Percentiles rank a stretch among this genome's conserved stretches.
These are phyloP conservation scores for Acridotheres tristis DNA, from an alignment of 2,797 vertebrate genomes.

Conservation along the genomic window DNA sequence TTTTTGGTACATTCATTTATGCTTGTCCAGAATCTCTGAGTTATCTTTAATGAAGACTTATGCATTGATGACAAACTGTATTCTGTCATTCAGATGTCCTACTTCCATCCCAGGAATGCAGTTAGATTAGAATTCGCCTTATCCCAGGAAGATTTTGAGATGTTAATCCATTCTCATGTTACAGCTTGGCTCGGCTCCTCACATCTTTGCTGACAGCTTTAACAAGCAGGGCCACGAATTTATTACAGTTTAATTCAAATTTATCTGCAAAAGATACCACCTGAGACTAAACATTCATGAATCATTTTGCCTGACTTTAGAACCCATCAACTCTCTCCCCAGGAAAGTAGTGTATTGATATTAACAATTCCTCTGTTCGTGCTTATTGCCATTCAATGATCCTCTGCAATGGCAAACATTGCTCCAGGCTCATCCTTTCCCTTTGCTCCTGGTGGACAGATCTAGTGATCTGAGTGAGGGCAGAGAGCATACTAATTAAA, in stretches of 20 bases:
- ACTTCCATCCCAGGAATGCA: conserved; percentile 24
- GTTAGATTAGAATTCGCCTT: background rate
- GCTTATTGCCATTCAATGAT: conserved; percentile 4
- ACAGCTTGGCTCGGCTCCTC: conserved; percentile 24
- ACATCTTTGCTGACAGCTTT: background rate
- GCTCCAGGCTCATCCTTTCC: conserved; percentile 31
- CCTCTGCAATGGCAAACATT: background rate
- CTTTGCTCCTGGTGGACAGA: background rate
- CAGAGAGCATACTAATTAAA: conserved; percentile 47
- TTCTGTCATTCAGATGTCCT: background rate
- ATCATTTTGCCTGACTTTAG: conserved; percentile 5
- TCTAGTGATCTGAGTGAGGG: conserved; percentile 23
- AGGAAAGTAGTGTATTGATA: background rate
- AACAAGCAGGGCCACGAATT: conserved; percentile 24
- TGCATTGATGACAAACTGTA: background rate
- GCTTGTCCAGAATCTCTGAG: background rate
- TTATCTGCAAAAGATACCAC: conserved; percentile 33
- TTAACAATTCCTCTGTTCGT: conserved; percentile 10
- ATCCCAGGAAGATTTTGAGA: conserved; percentile 10
- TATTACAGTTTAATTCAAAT: background rate
- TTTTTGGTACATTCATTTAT: background rate
- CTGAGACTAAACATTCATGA: conserved; percentile 21
- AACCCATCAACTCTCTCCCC: background rate
- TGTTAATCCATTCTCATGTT: conserved; percentile 26
- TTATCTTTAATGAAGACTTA: background rate